Evolutionary conservation across 2,888 invertebrate genomes (phyloP).

Genomic region (Ceriagrion tenellum): DNA sequence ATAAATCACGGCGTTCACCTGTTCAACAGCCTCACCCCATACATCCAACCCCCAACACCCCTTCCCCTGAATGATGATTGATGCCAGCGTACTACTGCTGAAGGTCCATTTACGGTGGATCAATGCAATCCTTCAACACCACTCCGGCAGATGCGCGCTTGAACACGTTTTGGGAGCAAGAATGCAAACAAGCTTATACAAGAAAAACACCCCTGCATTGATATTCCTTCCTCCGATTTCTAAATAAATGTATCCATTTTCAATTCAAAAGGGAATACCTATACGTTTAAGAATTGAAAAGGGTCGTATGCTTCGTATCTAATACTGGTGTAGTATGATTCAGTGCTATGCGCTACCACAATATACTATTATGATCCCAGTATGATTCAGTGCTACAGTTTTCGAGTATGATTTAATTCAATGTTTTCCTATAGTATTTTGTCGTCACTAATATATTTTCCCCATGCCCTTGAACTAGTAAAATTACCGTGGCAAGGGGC

Average conservation of each 20-base stretch:
- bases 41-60: too few relatives aligned
- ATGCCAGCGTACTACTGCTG: constrained; percentile 42
- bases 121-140: constrained; percentile 32
- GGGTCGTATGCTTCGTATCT: too few relatives aligned
- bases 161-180: constrained; percentile 3
- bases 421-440: too few relatives aligned
- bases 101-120: constrained; percentile 47
- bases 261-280: not conserved
- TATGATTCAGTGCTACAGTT: too few relatives aligned
- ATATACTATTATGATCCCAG: too few relatives aligned
- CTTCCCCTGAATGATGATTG: constrained; percentile 12
- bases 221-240: not conserved
- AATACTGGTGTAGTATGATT: too few relatives aligned
- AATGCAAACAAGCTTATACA: constrained; percentile 24
- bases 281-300: not conserved
- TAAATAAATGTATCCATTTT: not conserved
- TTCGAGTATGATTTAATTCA: too few relatives aligned
- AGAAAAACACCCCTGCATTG: not conserved
- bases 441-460: too few relatives aligned
- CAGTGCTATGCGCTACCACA: too few relatives aligned
- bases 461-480: too few relatives aligned
- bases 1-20: constrained; percentile 61
- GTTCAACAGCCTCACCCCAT: not conserved
- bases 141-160: not conserved
- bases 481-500: too few relatives aligned